Evolutionary conservation across 2,797 vertebrate species (phyloP).

Genomic region (Malurus splendens): DNA sequence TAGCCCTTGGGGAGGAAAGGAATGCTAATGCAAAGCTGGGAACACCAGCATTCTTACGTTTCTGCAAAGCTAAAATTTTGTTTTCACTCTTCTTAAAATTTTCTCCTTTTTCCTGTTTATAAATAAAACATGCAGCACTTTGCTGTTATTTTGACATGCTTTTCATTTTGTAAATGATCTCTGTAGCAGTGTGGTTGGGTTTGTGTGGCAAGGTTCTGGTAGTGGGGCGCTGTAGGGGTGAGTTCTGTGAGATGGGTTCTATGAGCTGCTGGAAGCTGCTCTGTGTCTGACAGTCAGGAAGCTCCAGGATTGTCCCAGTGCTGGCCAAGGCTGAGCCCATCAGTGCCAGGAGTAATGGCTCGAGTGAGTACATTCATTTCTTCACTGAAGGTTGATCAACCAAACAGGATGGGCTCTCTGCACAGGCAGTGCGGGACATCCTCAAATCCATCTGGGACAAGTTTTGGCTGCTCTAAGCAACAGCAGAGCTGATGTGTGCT

Average conservation of each 20-base stretch:
- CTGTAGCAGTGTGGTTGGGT: neutral
- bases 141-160: neutral
- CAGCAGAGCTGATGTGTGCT: neutral
- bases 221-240: neutral
- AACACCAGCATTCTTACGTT: neutral
- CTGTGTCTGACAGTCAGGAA: fast-evolving
- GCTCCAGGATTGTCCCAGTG: neutral
- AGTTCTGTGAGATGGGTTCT: neutral
- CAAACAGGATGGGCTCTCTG: neutral
- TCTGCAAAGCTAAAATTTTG: neutral
- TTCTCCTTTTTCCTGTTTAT: neutral
- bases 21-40: neutral
- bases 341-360: neutral
- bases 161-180: neutral
- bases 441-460: neutral
- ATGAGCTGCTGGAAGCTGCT: neutral
- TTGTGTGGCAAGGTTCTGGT: neutral
- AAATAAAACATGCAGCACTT: neutral
- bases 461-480: neutral
- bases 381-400: neutral
- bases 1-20: neutral
- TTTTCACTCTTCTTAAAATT: neutral
- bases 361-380: neutral
- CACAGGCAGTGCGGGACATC: neutral
- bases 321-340: neutral